phyloP scores from a whole-genome alignment of 2,888 invertebrate species.

The Acrocyrtus sp. region DNA sequence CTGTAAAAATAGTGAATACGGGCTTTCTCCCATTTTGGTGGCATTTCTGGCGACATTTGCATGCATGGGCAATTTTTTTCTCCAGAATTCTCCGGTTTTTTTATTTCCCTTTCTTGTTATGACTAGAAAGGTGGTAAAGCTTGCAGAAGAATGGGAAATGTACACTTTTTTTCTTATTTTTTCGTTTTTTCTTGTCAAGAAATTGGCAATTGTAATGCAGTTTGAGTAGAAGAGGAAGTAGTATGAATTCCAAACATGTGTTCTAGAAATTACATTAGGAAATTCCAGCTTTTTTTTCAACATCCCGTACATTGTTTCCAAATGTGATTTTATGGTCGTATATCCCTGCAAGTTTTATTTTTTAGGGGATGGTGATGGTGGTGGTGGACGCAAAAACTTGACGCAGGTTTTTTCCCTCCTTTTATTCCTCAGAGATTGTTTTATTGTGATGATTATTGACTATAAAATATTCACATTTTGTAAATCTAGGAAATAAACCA shows the following conservation, averaged over 20 bases:
- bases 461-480: not conserved
- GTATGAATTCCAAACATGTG: not conserved
- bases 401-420: no score
- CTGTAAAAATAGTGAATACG: no score
- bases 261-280: not conserved
- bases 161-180: no score
- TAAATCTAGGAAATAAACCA: not conserved
- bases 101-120: no score
- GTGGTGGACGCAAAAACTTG: no score
- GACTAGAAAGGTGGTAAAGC: not conserved
- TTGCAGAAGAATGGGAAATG: not conserved
- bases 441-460: not conserved
- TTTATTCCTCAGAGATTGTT: not conserved
- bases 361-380: no score
- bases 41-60: not conserved
- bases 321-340: not conserved
- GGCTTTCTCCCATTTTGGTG: no score
- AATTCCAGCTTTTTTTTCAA: not conserved
- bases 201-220: not conserved
- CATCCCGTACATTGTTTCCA: not conserved
- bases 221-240: not conserved
- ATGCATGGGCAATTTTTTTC: not conserved
- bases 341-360: not conserved
- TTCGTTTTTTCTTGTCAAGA: not conserved
- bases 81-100: not conserved